These are phyloP conservation scores for Platyura marginata DNA, from an alignment of 1,140 invertebrate species.

Conservation along the genomic window DNA sequence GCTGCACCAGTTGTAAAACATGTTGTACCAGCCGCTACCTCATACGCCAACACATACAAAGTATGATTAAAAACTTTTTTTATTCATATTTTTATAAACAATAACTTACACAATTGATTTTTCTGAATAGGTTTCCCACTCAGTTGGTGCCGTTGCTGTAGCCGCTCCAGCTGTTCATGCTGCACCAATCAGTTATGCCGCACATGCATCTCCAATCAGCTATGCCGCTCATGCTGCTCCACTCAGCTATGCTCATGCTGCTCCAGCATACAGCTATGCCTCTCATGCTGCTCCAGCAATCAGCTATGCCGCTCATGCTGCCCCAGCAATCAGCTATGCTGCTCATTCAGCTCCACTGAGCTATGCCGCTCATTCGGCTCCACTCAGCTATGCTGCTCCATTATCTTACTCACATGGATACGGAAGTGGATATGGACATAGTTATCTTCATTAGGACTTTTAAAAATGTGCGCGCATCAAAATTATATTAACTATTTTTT, in stretches of 20 bases:
- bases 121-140: neutral
- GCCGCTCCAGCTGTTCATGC: neutral
- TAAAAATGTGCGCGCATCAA: too few relatives aligned
- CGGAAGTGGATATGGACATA: neutral
- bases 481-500: too few relatives aligned
- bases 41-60: constrained; percentile 1
- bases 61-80: neutral
- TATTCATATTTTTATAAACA: neutral
- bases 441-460: neutral
- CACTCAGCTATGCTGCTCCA: neutral
- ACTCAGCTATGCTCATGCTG: neutral
- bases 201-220: neutral
- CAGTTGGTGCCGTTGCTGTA: neutral
- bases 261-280: neutral
- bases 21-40: neutral
- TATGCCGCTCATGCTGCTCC: neutral
- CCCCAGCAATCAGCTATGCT: neutral
- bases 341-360: too few relatives aligned
- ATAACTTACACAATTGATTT: neutral
- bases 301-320: neutral
- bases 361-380: neutral
- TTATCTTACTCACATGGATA: neutral
- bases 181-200: neutral
- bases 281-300: neutral
- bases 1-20: neutral